Base-by-base conservation (phyloP, 2,797 vertebrate species). In the Hippopotamyrus pictus region DNA sequence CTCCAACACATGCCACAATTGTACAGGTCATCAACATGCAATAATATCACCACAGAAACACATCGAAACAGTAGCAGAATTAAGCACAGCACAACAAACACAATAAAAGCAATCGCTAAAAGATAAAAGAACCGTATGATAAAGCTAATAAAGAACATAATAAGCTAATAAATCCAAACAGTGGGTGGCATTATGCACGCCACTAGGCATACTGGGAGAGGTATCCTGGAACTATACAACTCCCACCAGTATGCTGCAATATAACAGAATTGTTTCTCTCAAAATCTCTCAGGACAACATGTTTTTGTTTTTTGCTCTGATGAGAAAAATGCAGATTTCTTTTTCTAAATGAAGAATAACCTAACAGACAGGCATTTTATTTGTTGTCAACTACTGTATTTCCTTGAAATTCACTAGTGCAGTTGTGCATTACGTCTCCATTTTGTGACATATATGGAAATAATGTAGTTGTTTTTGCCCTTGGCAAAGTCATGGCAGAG, bases 31-130 rank as follows among this genome's bases (percentile, higher is more conserved):
- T 82, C 41, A 82, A 11, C 17, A 82, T 82, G 19, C 41, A 46
- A n/a, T 22, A 46, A 46, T 73, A 51, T 4, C 48, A 91, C 90
- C 90, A 62, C 91, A 90, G 90, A 88, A 92, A 93, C 92, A 91
- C 92, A 92, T 87, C 89, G 89, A 89, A 92, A 93, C 91, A 91
- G 93, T 11, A 82, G 7, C 76, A 89, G 37, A 86, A 90, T 92
- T 92, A 91, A 91, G 93, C 92, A 93, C 92, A 93, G 37, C 37
- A 46, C 76, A 82, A 46, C 8, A 33, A 82, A 46, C 41, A 82
- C 41, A 22, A 44, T 91, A 91, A 57, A 89, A 89, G 69, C 92
- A 93, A 93, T 94, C 94, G 94, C 90, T 93, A 90, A 88, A 82
- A 79, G 17, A 44, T 44, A 44, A 79, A 79, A 82, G 89, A 89